Evolutionary conservation across 2,797 vertebrate genomes (phyloP), one percentile per base, ranked within the genome.

Genomic region (Babyrousa celebensis): DNA sequence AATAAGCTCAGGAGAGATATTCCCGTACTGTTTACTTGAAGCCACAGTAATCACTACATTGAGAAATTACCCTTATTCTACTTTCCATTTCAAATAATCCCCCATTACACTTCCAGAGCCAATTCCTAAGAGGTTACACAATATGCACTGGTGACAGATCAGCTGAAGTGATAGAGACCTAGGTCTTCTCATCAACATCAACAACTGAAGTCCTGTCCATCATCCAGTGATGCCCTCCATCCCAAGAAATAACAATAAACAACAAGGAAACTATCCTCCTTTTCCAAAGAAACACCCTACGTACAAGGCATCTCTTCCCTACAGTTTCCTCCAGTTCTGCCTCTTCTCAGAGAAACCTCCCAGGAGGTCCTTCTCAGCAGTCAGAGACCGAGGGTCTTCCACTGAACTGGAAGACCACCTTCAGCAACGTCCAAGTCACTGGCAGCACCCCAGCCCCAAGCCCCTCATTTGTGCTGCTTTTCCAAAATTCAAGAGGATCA

Each of bases 1-100:
- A 65, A 92, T 20, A 60, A 54, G 29, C 67, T 89, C 27, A 6
- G 72, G 62, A 74, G 48, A 86, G 72, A 54, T 18, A 86, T 92
- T 80, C 67, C 70, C 71, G 70, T 43, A 65, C 68, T 63, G 70
- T 56, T 85, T 48, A 60, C 65, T 95, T 94, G 71, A 92, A 89
- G 77, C 54, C 84, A 92, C 72, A 52, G 25, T 68, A 77, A 18
- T 89, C 0, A 77, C 5, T 8, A 56, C n/a, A 32, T 6, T 85
- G 86, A 91, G 83, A 95, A 95, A 78, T 85, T 80, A 87, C 63
- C 48, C 63, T 77, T 82, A 58, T 84, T 87, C 87, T 82, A 62
- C 36, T 96, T 92, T 85, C 52, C 65, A 79, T 93, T 97, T 96
- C 87, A 89, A 93, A 95, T 83, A 77, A 75, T 72, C 71, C 84